phyloP scores from a whole-genome alignment of 2,797 vertebrate genomes.

The Parotocinclus haroldoi region DNA sequence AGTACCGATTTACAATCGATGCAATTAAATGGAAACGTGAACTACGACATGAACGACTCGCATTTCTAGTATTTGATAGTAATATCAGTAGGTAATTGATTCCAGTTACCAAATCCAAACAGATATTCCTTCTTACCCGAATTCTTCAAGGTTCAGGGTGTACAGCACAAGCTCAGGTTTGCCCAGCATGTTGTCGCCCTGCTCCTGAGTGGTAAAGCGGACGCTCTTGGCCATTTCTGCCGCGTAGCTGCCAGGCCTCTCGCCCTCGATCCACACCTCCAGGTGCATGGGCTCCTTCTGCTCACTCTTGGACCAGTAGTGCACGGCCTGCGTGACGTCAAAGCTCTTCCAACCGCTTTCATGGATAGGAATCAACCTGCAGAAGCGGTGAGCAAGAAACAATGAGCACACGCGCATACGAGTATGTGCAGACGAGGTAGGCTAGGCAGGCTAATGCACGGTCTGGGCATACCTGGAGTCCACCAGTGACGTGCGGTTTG shows the following conservation, averaged over 20 bases:
- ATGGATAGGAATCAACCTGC: constrained; percentile 83
- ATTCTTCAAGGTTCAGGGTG: constrained; percentile 85
- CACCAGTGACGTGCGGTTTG: constrained; percentile 84
- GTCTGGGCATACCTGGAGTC: constrained; percentile 82
- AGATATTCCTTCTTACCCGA: constrained; percentile 72
- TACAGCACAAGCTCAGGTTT: constrained; percentile 90
- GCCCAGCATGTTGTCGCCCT: constrained; percentile 74
- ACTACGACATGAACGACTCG: too few relatives aligned
- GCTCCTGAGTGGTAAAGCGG: constrained; percentile 81
- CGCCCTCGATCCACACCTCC: constrained; percentile 90
- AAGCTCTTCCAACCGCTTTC: constrained; percentile 92
- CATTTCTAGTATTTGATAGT: too few relatives aligned
- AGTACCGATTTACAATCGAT: too few relatives aligned
- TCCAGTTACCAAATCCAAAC: too few relatives aligned
- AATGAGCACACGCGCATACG: constrained; percentile 58
- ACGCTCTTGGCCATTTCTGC: constrained; percentile 83
- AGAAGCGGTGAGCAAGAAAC: constrained; percentile 12
- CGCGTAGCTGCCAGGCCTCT: constrained; percentile 81
- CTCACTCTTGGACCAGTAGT: constrained; percentile 82
- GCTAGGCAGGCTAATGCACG: too few relatives aligned
- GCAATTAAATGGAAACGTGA: too few relatives aligned
- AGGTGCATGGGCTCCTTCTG: constrained; percentile 80
- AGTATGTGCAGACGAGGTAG: too few relatives aligned
- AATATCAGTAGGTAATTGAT: too few relatives aligned
- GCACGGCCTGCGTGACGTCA: constrained; percentile 92